Evolutionary conservation across 2,888 invertebrate genomes (phyloP).

Genomic region (Polymixis flavicincta): DNA sequence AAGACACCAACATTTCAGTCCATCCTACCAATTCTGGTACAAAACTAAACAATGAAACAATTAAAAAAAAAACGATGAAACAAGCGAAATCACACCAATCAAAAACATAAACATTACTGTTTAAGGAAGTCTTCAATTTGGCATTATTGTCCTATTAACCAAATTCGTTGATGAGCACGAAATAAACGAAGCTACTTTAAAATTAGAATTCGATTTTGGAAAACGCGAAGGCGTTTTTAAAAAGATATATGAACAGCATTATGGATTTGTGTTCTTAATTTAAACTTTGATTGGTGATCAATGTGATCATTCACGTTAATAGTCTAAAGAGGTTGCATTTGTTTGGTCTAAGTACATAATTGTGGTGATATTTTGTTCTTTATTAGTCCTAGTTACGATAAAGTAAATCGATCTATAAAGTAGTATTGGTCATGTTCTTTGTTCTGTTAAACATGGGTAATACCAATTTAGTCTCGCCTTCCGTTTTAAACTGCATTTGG

Average conservation of each 20-base stretch:
- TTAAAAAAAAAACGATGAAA: neutral
- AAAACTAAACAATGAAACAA: constrained; percentile 1
- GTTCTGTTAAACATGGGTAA: constrained; percentile 16
- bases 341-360: constrained; percentile 33
- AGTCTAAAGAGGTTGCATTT: constrained; percentile 4
- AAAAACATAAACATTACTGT: neutral
- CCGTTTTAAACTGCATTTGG: neutral
- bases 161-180: constrained; percentile 21
- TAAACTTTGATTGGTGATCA: constrained; percentile 35
- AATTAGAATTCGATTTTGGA: constrained; percentile 54
- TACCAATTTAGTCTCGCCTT: constrained; percentile 13
- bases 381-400: neutral
- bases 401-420: constrained; percentile 4
- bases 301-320: constrained; percentile 15
- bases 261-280: constrained; percentile 35
- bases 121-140: constrained; percentile 44
- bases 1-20: no score
- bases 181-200: constrained; percentile 10
- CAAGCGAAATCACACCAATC: constrained; percentile 20
- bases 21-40: neutral
- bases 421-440: constrained; percentile 27
- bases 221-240: constrained; percentile 49
- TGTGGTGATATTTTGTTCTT: constrained; percentile 24
- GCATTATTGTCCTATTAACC: constrained; percentile 23
- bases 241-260: constrained; percentile 26